These are phyloP conservation scores for Scartelaos histophorus DNA, from an alignment of 2,113 vertebrate species.

Conservation along the genomic window DNA sequence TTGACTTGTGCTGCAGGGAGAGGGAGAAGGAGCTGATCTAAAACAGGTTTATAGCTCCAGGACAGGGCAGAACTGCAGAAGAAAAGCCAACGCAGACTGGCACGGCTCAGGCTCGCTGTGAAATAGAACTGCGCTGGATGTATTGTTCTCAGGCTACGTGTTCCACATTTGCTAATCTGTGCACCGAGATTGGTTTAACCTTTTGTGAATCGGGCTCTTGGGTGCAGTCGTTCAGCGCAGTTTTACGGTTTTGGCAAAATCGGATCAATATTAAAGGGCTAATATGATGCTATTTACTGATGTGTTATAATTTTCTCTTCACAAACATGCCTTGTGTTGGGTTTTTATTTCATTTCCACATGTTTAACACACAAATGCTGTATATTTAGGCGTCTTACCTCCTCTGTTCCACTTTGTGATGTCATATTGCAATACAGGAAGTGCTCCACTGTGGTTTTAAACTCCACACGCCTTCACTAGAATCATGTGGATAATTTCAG, in stretches of 20 bases:
- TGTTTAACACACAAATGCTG: no score
- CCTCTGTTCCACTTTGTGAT: no score
- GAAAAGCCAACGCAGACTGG: slow-evolving; percentile 5
- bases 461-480: no score
- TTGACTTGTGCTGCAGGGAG: slow-evolving; percentile 11
- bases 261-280: no score
- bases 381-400: no score
- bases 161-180: slow-evolving; percentile 21
- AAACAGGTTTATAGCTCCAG: slow-evolving; percentile 18
- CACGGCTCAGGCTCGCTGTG: slow-evolving; percentile 14
- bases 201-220: neutral
- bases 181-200: slow-evolving; percentile 2
- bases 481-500: no score
- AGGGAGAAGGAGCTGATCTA: slow-evolving; percentile 23
- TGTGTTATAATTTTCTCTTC: no score
- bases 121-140: slow-evolving; percentile 14
- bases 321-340: no score
- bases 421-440: no score
- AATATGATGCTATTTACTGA: no score
- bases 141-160: slow-evolving; percentile 12
- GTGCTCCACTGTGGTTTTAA: no score
- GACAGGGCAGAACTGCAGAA: slow-evolving; percentile 16
- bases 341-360: no score
- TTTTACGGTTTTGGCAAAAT: neutral
- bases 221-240: neutral